Base-by-base conservation (phyloP, 1,140 invertebrate species). In the Drosophila grimshawi region DNA sequence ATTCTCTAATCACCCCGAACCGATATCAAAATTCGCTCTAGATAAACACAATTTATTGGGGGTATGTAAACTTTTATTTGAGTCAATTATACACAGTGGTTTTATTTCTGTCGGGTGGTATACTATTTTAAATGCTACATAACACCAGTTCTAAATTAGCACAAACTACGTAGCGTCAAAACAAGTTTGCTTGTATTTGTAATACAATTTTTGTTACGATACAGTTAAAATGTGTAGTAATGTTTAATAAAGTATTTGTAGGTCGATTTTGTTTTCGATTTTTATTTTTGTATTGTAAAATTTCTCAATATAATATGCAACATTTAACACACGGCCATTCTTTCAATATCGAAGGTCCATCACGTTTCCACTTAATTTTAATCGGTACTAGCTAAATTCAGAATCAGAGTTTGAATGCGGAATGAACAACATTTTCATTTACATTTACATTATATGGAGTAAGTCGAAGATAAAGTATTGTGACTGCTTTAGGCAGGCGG, bases 111-210 rank as follows among this genome's bases (percentile, higher is more conserved):
- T 66, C 52, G 71, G 80, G 83, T 77, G 85, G 85, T 89, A 62
- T 70, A 80, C 80, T 81, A 80, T 67, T 75, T 80, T 81, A 89
- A 88, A 88, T 89, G 85, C 85, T 88, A 88, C 78, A 76, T 80
- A 86, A 86, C 76, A 70, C 79, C 78, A 57, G 72, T 62, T 71
- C 71, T 69, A 75, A 80, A 74, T 65, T 73, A 67, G 80, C 73
- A 72, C 66, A 70, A 80, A 67, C 76, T 83, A 82, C 65, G 52
- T 64, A 67, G 75, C 69, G 59, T 69, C 39, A 55, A 81, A 72
- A 39, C 73, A 76, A 57, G 48, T 63, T 68, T 69, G 65, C 35
- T 56, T 51, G 70, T 67, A 76, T 82, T 82, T 82, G 49, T 79
- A 74, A 77, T 79, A 88, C 76, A 70, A 66, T 64, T 73, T 66